Conservation (phyloP, 2,888 invertebrate genomes). For the Athalia rosae region DNA sequence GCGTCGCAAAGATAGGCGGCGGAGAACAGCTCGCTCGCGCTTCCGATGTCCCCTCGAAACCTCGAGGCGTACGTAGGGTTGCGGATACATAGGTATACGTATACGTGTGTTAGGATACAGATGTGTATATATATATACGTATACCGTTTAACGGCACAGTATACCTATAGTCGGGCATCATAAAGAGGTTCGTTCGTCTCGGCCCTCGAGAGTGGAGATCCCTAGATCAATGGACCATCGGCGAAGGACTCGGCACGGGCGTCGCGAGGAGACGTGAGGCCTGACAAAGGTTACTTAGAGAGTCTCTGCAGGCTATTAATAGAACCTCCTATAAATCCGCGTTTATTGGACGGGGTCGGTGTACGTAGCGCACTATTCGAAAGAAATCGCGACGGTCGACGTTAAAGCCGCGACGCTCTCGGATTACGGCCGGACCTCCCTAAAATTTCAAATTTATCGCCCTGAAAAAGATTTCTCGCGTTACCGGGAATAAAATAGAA, state of each 20-base stretch:
- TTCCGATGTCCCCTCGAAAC: slow-evolving; percentile 33
- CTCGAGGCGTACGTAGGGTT: neutral
- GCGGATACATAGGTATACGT: too few relatives aligned
- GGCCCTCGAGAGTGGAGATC: slow-evolving; percentile 40
- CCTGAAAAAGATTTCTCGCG: too few relatives aligned
- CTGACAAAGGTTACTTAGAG: slow-evolving; percentile 41
- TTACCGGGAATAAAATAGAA: neutral
- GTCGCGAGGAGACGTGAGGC: slow-evolving; percentile 18
- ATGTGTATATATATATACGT: too few relatives aligned
- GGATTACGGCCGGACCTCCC: neutral
- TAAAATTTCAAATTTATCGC: neutral
- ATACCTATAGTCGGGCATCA: slow-evolving; percentile 9
- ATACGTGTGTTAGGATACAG: too few relatives aligned
- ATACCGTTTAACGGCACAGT: too few relatives aligned
- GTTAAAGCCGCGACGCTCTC: slow-evolving; percentile 16
- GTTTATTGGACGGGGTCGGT: too few relatives aligned
- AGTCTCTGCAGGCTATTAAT: slow-evolving; percentile 36
- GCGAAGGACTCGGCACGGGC: slow-evolving; percentile 23
- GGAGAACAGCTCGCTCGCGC: slow-evolving; percentile 13
- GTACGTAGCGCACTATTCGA: neutral
- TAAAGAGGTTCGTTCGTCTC: slow-evolving; percentile 29
- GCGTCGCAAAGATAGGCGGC: slow-evolving; percentile 19
- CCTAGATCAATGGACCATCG: slow-evolving; percentile 44
- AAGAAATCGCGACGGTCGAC: slow-evolving; percentile 30
- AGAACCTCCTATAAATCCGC: slow-evolving; percentile 3